Base-by-base conservation (phyloP, 2,797 vertebrate genomes). In the Chelmon rostratus region DNA sequence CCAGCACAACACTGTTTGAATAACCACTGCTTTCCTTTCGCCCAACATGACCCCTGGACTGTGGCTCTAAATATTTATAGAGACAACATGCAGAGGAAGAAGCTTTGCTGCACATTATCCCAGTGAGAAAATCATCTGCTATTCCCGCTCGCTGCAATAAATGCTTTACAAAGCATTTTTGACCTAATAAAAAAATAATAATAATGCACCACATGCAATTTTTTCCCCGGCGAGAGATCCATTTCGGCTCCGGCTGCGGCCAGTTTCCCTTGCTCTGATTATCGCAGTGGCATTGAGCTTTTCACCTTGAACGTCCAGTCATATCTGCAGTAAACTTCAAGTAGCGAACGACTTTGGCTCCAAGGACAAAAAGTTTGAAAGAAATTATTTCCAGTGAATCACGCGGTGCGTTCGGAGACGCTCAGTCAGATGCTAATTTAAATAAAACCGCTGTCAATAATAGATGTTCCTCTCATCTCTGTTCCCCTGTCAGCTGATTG, bases 21-120 rank as follows among this genome's bases (percentile, higher is more conserved):
- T 70, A 88, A 82, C 67, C 81, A 50, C 73, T 18, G 78, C 75
- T 78, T 84, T 59, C 57, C 70, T 63, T 40, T 78, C 13, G 47
- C 81, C 76, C 76, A 75, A 44, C 81, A 54, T 35, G 63, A 84
- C 76, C 85, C 66, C 44, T 42, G 75, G 59, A 76, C 83, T 23
- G 68, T 56, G 58, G 57, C 9, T 73, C 76, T 91, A 83, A 90
- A 93, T 91, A 91, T 91, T 90, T 88, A 88, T 84, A 59, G 76
- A 83, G 81, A 65, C 64, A 53, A 70, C 88, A 83, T 7, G 44
- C 67, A 21, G 89, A 64, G 85, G 70, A 85, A 83, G 79, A 85
- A 66, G 49, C 78, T 78, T 69, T 46, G 57, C 82, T 78, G 84
- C 79, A 74, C 88, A 87, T 90, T 83, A 93, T 87, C 91, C 73